Percentiles rank a stretch among this genome's conserved stretches.
phyloP scores from a whole-genome alignment of 2,888 invertebrate genomes.

The Sesia bembeciformis region DNA sequence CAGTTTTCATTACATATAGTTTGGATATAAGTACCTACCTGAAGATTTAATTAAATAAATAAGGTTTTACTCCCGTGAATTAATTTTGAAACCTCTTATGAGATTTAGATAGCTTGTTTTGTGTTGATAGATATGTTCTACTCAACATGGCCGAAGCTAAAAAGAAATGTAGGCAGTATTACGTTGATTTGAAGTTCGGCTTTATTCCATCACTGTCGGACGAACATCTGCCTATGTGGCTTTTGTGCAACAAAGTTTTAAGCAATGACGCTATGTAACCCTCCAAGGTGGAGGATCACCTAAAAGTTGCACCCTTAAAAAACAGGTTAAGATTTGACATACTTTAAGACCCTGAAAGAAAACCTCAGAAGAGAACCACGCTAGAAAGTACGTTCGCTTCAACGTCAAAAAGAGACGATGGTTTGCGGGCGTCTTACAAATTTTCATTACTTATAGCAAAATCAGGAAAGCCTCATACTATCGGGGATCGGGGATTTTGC shows the following conservation, averaged over 20 bases:
- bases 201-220: constrained; percentile 8
- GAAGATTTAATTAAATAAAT: too few relatives aligned
- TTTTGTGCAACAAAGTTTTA: constrained; percentile 9
- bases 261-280: constrained; percentile 10
- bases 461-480: constrained; percentile 23
- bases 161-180: constrained; percentile 9
- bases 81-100: too few relatives aligned
- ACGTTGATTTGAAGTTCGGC: constrained; percentile 10
- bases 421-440: too few relatives aligned
- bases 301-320: constrained; percentile 7
- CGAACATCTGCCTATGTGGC: constrained; percentile 9
- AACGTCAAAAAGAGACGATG: constrained; percentile 8
- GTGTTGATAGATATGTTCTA: too few relatives aligned
- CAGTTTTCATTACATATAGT: too few relatives aligned
- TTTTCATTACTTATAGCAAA: constrained; percentile 9
- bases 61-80: too few relatives aligned
- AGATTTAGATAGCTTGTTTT: too few relatives aligned
- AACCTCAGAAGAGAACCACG: constrained; percentile 6
- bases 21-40: too few relatives aligned
- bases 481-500: constrained; percentile 28
- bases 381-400: constrained; percentile 7
- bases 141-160: too few relatives aligned
- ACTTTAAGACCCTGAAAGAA: constrained; percentile 7
- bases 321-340: constrained; percentile 8
- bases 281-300: constrained; percentile 9